Conservation (phyloP, 35 echinoderm and acorn worm species). For the Stichopus chloronotus region DNA sequence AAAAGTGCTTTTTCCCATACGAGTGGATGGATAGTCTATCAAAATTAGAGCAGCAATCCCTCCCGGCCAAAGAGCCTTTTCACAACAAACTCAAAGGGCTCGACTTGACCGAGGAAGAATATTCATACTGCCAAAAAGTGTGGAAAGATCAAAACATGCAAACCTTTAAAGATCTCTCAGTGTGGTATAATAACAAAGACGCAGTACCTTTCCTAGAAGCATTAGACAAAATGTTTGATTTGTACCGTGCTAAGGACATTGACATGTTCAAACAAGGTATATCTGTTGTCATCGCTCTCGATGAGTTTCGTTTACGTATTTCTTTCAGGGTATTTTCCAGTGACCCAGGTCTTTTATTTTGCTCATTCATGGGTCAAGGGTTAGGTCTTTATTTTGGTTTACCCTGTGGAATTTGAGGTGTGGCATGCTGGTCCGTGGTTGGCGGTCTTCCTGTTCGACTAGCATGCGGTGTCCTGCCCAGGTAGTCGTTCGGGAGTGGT, state of each 20-base stretch:
- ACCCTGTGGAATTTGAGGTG: too few species aligned
- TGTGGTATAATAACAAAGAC: slow-evolving; percentile 65
- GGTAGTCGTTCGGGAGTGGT: too few species aligned
- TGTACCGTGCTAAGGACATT: slow-evolving; percentile 50
- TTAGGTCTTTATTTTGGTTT: too few species aligned
- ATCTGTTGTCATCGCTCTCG: too few species aligned
- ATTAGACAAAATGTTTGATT: slow-evolving; percentile 60
- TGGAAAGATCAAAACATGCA: slow-evolving; percentile 59
- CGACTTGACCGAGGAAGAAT: slow-evolving; percentile 49
- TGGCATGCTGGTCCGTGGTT: too few species aligned
- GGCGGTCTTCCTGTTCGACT: too few species aligned
- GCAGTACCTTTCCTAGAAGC: slow-evolving; percentile 66
- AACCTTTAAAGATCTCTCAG: slow-evolving; percentile 61
- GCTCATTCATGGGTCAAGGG: too few species aligned
- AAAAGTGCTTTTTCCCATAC: slow-evolving; percentile 67
- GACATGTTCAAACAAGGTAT: slow-evolving; percentile 67
- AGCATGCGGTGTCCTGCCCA: too few species aligned
- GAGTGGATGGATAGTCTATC: slow-evolving; percentile 55
- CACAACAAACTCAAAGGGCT: slow-evolving; percentile 56
- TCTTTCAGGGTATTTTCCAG: too few species aligned
- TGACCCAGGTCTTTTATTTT: too few species aligned
- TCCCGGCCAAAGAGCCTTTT: slow-evolving; percentile 59
- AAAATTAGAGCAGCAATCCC: slow-evolving; percentile 23
- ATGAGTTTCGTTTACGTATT: too few species aligned
- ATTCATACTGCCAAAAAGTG: slow-evolving; percentile 51